A percentile compares a stretch with the other conserved stretches of the same genome.
Evolutionary conservation across 2,113 vertebrate species (phyloP).

Genomic region (Leptocoma aspasia): DNA sequence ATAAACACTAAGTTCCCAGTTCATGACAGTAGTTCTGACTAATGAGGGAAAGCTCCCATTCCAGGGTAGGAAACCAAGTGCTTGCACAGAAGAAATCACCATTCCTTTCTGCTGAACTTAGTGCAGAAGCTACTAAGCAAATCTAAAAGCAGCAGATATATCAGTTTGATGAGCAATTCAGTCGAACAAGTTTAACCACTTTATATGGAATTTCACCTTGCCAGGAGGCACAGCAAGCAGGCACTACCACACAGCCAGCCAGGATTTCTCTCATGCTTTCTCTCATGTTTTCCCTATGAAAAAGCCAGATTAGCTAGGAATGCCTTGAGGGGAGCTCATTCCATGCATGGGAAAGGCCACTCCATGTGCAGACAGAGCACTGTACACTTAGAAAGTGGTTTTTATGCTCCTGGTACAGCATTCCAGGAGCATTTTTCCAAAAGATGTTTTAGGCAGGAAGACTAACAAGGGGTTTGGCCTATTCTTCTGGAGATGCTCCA

Average conservation of each 20-base stretch:
- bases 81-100: not conserved
- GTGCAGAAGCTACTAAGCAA: not conserved
- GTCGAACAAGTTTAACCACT: not conserved
- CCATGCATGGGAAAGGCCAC: not conserved
- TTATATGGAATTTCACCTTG: not conserved
- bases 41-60: not conserved
- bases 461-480: not conserved
- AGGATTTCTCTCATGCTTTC: not conserved
- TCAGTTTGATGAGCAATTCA: not conserved
- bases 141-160: not conserved
- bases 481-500: not conserved
- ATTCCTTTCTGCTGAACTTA: not conserved
- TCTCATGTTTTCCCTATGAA: not conserved
- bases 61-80: not conserved
- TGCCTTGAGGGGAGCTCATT: not conserved
- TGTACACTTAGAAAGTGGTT: not conserved
- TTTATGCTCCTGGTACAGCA: not conserved
- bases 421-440: not conserved
- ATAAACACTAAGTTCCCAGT: not conserved
- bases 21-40: not conserved
- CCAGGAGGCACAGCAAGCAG: not conserved
- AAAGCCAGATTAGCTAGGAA: not conserved
- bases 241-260: not conserved
- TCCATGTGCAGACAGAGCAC: not conserved
- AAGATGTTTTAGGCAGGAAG: not conserved